Base-by-base conservation (phyloP, 2,888 invertebrate species). In the Callimorpha dominula region DNA sequence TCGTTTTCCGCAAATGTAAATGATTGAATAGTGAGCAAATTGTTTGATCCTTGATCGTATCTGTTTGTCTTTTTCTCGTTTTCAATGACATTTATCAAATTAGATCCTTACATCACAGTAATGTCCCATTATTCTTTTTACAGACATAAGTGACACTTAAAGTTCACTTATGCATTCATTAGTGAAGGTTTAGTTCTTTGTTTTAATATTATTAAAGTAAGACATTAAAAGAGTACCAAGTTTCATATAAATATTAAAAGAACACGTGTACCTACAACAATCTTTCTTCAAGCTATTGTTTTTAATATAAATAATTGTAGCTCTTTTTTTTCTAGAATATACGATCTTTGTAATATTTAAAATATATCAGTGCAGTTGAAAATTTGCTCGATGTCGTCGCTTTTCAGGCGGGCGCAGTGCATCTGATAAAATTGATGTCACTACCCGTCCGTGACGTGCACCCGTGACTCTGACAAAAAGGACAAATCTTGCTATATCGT, bases 381-480 rank as follows among this genome's bases (percentile, higher is more conserved):
- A 68, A 70, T 57, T 54, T 31, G 67, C 72, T 71, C 72, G 40
- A 65, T 75, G 76, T 78, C 73, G 72, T 60, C 65, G 71, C 72
- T 79, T 75, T 77, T 74, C 70, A 78, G 73, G 65, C 6, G 65
- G 20, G 20, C 20, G 20, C 14, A 52, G 75, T 64, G 77, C 77
- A 77, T 79, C 79, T 79, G 75, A 81, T 82, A 73, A 83, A 84
- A 83, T 83, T 79, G 71, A 84, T 81, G 74, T 76, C 74, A 67
- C 65, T 69, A 72, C 71, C 70, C 20, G 71, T 62, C 71, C 20
- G 77, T 76, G 75, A 79, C 81, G 74, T 70, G 72, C 71, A 73
- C 72, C 52, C 60, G 65, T 73, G 71, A 75, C 74, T 54, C n/a
- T 60, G 60, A 66, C 66, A 62, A 62, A 67, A 77, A 50, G 78